A percentile compares a stretch with the other conserved stretches of the same genome.
These are phyloP conservation scores for Tetranychus truncatus DNA, from an alignment of 2,888 invertebrate species.

Conservation along the genomic window DNA sequence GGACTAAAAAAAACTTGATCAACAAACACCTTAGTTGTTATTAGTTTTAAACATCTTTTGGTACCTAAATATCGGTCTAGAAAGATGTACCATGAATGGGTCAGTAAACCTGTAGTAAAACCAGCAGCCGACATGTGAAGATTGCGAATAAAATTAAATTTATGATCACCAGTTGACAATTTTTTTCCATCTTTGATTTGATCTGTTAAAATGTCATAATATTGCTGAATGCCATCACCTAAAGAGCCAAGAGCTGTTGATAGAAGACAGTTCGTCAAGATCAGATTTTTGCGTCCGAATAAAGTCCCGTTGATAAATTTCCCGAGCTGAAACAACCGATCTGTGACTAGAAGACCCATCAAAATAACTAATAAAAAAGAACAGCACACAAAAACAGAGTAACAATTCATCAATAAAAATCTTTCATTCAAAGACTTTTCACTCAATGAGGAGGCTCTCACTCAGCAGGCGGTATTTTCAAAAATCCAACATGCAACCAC, in stretches of 20 bases:
- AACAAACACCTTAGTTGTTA: conserved; percentile 54
- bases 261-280: conserved; percentile 59
- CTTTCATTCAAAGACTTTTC: too few relatives aligned
- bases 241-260: conserved; percentile 53
- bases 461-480: too few relatives aligned
- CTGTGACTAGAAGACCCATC: not conserved
- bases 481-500: too few relatives aligned
- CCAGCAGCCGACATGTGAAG: conserved; percentile 59
- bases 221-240: conserved; percentile 63
- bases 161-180: not conserved
- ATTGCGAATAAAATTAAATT: conserved; percentile 42
- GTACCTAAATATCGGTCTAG: conserved; percentile 49
- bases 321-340: not conserved
- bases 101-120: conserved; percentile 52
- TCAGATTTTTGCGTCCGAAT: conserved; percentile 42
- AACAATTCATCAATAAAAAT: too few relatives aligned
- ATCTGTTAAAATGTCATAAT: conserved; percentile 41
- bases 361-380: too few relatives aligned
- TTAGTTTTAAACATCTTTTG: conserved; percentile 45
- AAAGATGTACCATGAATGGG: conserved; percentile 67
- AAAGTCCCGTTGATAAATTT: conserved; percentile 22
- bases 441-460: too few relatives aligned
- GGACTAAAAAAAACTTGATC: conserved; percentile 74
- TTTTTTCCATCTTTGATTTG: conserved; percentile 31
- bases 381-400: too few relatives aligned